Evolutionary conservation across 2,113 vertebrate species (phyloP).

Genomic region (Dolichallabes microphthalmus): DNA sequence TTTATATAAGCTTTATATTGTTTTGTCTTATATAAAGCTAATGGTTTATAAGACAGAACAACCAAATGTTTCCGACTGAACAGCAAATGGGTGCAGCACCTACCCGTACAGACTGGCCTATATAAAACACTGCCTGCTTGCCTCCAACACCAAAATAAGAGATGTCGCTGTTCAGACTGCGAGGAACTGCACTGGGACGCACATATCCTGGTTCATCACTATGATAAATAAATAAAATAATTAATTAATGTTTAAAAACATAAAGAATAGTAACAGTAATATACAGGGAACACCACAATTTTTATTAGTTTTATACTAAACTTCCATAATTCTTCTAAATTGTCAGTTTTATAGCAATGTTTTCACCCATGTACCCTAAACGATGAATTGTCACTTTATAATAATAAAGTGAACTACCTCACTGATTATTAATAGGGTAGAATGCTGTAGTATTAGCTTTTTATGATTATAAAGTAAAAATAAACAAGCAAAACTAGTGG

Average conservation of each 20-base stretch:
- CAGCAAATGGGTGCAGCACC: constrained; percentile 50
- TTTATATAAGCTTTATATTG: not conserved
- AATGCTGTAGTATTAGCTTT: not conserved
- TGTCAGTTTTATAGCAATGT: not conserved
- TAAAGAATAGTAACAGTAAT: not conserved
- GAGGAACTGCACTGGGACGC: constrained; percentile 78
- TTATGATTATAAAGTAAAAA: not conserved
- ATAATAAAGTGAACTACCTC: not conserved
- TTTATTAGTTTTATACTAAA: too few relatives aligned
- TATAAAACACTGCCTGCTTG: constrained; percentile 92
- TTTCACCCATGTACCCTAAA: not conserved
- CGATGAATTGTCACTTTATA: too few relatives aligned
- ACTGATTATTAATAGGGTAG: not conserved
- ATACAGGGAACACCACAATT: not conserved
- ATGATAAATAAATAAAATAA: not conserved
- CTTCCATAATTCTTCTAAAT: too few relatives aligned
- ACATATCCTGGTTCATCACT: constrained; percentile 82
- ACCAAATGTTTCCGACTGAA: not conserved
- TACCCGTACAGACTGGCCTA: constrained; percentile 87
- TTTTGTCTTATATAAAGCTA: too few relatives aligned
- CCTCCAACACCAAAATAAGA: constrained; percentile 97
- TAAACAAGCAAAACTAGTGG: not conserved
- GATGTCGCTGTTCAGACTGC: constrained; percentile 95
- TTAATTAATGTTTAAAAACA: not conserved
- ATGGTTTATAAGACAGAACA: not conserved